Percentiles rank a stretch among this genome's conserved stretches.
phyloP scores from a whole-genome alignment of 64 coral and sea anemone genomes.

The Montipora sp. region DNA sequence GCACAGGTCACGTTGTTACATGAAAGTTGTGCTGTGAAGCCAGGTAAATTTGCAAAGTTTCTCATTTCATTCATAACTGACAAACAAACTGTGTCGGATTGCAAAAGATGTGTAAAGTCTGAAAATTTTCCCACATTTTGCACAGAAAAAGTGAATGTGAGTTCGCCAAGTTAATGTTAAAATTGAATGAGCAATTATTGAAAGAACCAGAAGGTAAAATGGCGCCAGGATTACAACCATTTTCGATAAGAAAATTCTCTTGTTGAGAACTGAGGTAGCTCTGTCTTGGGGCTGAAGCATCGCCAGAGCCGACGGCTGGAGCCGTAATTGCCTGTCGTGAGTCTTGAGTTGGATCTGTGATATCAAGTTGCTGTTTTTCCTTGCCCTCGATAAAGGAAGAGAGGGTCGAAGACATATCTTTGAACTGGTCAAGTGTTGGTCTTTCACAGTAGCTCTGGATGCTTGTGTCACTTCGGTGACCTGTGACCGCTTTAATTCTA shows the following conservation, averaged over 20 bases:
- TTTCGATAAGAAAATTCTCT: not conserved
- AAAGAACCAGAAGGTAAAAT: not conserved
- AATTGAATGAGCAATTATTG: not conserved
- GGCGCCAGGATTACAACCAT: not conserved
- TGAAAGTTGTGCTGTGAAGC: no score
- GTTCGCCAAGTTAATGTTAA: not conserved
- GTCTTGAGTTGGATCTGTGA: no score
- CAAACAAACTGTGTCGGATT: no score
- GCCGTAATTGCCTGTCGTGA: not conserved
- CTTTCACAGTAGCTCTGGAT: conserved; percentile 31
- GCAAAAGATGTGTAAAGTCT: no score
- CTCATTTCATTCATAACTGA: no score
- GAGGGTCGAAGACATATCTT: not conserved
- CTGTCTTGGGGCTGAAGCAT: not conserved
- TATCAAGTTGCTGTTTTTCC: not conserved
- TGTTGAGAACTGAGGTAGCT: not conserved
- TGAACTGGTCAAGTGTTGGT: not conserved
- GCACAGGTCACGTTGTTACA: no score
- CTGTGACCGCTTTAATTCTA: conserved; percentile 29
- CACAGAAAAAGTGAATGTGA: no score
- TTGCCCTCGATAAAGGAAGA: not conserved
- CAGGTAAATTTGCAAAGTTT: no score
- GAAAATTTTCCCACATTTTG: no score
- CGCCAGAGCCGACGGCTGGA: not conserved
- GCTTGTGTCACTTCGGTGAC: conserved; percentile 20